Evolutionary conservation across 2,797 vertebrate species (phyloP), one percentile per base, ranked within the genome.

Genomic region (Cetoscarus ocellatus): DNA sequence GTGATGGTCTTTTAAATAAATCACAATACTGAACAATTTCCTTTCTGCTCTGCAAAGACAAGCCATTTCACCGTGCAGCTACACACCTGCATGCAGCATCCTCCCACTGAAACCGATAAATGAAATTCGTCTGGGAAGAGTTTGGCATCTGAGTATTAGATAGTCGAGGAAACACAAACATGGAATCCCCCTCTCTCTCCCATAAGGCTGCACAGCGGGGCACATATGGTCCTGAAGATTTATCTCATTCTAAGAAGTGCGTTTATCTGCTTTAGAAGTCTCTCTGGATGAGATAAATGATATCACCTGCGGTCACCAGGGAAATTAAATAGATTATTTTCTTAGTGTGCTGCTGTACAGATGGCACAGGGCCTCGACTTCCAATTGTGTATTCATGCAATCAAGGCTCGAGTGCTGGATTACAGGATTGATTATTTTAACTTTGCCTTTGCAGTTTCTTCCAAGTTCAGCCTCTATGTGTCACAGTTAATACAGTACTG

Each of bases 241-340:
- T 86, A 89, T 88, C 78, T 88, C 66, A 67, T 83, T 88, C 73
- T 81, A 84, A 90, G 83, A 88, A 83, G 79, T 81, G 77, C 74
- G 78, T 88, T 91, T 90, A 87, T 90, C 90, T 85, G 49, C 86
- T 88, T 88, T 88, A 73, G 83, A 86, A 81, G 73, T 88, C 86
- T 90, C 81, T 61, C 71, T 82, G 81, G 86, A 91, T 83, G 73
- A 88, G 90, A 88, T 91, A 87, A 91, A 90, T 85, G 78, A 87
- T 88, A 88, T 80, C 87, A 90, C 88, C 90, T 91, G 86, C 17
- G 40, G 88, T 84, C 89, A 86, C 85, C 1, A 38, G 86, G 90
- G 91, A 89, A 90, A 93, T 91, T 89, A 91, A 89, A 91, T 79
- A 51, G 89, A 91, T 92, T 87, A 88, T 91, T 91, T 91, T 89